Evolutionary conservation across 2,113 vertebrate genomes (phyloP).

Genomic region (Mesoclemmys tuberculata): DNA sequence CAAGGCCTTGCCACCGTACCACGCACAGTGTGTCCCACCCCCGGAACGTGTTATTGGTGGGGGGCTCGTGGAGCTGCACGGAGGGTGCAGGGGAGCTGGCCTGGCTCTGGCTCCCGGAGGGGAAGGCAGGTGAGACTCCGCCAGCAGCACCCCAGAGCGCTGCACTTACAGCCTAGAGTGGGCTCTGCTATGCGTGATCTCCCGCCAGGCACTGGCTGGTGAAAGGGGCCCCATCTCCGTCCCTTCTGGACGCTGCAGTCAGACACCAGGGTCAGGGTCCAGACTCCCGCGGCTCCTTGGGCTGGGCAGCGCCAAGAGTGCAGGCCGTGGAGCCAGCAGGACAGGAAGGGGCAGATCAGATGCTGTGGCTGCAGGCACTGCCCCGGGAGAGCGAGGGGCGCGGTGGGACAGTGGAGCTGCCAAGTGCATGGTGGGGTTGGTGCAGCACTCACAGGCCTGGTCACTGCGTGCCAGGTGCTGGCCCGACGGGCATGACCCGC

Average conservation of each 20-base stretch:
- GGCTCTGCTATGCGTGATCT: no score
- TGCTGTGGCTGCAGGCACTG: background rate
- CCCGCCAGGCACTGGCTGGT: no score
- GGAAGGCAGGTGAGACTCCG: fast-evolving
- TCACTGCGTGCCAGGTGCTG: no score
- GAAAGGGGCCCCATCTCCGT: background rate
- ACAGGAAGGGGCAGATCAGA: background rate
- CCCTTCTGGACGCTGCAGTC: background rate
- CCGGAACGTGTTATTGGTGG: background rate
- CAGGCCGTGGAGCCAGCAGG: background rate
- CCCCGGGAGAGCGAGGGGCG: fast-evolving
- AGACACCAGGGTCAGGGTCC: background rate
- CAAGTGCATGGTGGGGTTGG: background rate
- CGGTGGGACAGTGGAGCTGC: fast-evolving
- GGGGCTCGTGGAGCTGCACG: background rate
- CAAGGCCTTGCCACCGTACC: no score
- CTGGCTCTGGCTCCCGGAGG: background rate
- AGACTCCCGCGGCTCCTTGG: no score
- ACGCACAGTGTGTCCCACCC: no score
- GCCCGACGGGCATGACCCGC: no score
- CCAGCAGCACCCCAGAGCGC: background rate
- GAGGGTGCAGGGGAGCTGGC: background rate
- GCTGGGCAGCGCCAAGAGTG: background rate
- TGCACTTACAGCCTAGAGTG: no score
- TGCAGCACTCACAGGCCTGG: no score